Evolutionary conservation across 2,888 invertebrate genomes (phyloP), one percentile per base, ranked within the genome.

Genomic region (Eupeodes luniger): DNA sequence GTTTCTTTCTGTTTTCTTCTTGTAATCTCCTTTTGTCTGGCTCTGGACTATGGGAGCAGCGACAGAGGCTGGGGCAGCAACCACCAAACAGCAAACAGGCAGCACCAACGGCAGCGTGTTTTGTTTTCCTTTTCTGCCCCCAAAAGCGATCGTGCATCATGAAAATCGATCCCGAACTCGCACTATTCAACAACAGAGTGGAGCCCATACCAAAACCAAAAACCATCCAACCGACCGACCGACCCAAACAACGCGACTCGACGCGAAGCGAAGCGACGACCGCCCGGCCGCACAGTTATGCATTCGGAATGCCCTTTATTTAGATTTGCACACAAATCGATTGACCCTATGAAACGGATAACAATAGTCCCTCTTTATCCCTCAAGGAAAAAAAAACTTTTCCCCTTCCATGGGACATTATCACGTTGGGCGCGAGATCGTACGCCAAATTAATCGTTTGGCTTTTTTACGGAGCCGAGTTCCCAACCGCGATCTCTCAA

Each of bases 131-230:
- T 84, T 76, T 84, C 84, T 85, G 81, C 77, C 86, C 81, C 78
- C 86, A 86, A 86, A 88, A 81, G 85, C 78, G 78, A 85, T 88
- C 88, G 88, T 88, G 88, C 88, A 88, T 88, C 88, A 85, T 85
- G 85, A 85, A 85, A 88, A 88, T 88, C 81, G 88, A 88, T 85
- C 77, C 85, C 82, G 16, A 61, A 69, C 67, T 81, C 76, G 77
- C 87, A 80, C 77, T 77, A 69, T 70, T 66, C 70, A 62, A 40
- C 47, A 19, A 9, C 34, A 1, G 44, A 16, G 34, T 12, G 57
- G 16, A 12, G 19, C 11, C 12, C 11, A 19, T 47, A 76, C 57
- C 11, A 64, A 44, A 19, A 74, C 12, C 16, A n/a, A 10, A 9
- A 53, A 61, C 40, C 51, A 66, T 51, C 62, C 44, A 47, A 55